Base-by-base conservation (phyloP, 1,140 invertebrate genomes). In the Solenopsis fugax region DNA sequence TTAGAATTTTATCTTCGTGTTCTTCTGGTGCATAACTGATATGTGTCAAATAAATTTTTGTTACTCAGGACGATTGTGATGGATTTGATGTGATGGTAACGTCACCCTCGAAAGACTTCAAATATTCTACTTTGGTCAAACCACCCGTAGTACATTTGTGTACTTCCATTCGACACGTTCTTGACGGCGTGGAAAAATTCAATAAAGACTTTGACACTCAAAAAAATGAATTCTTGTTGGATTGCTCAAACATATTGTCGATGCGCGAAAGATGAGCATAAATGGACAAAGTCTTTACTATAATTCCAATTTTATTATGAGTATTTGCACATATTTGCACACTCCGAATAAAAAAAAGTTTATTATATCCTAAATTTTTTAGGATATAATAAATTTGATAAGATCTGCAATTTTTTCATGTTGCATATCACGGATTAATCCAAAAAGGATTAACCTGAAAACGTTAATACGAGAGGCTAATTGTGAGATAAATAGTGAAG, bases 81-180 rank as follows among this genome's bases (percentile, higher is more conserved):
- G 21, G 76, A n/a, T 62, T 34, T 48, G 82, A 77, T 6, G 1
- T 24, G 12, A 18, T 45, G 6, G n/a, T 64, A 64, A 12, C 29
- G 2, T 72, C 65, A 9, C 16, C 58, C 0, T 29, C 48, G 5
- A 29, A 10, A n/a, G 21, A 13, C 24, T 56, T 67, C 12, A 77
- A 58, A 73, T 87, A 89, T 37, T 50, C 62, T 24, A 64, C 48
- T 58, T 76, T 86, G 45, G 24, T 71, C 37, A 71, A 86, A 64
- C 18, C 34, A 21, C 1, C 0, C 9, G 65, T 41, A 75, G 48
- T 6, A 9, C 16, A 34, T 24, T 45, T 29, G 12, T 45, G 16
- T 18, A 50, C 37, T 67, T 50, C 12, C 9, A 13, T 56, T 2
- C 2, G 7, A 58, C n/a, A 77, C 7, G 45, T 77, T 21, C 5